phyloP scores from a whole-genome alignment of 2,113 vertebrate genomes.

The Castor canadensis region DNA sequence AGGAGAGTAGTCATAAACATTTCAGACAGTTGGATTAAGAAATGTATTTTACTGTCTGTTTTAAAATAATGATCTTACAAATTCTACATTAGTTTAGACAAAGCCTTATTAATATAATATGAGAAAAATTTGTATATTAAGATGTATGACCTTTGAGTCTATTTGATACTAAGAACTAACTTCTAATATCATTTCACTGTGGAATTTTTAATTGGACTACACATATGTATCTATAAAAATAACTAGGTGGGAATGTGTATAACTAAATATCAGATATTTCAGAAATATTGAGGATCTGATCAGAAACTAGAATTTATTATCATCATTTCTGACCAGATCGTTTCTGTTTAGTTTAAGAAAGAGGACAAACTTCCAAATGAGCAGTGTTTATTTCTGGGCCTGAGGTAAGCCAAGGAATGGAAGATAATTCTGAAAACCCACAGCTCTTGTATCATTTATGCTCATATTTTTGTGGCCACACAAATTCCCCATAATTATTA shows the following conservation, averaged over 20 bases:
- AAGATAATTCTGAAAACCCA: slow-evolving; percentile 51
- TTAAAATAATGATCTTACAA: not conserved
- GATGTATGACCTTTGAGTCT: not conserved
- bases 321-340: too few species aligned
- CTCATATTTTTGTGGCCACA: slow-evolving; percentile 44
- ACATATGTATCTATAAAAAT: not conserved
- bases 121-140: not conserved
- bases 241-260: not conserved
- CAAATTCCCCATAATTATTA: slow-evolving; percentile 54
- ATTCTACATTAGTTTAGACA: not conserved
- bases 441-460: slow-evolving; percentile 38
- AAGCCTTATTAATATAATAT: not conserved
- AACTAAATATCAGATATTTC: not conserved
- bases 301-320: slow-evolving; percentile 25
- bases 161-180: not conserved
- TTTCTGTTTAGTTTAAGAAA: slow-evolving; percentile 47
- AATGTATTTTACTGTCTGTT: not conserved
- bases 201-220: not conserved
- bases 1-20: not conserved
- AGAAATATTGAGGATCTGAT: not conserved
- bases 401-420: slow-evolving; percentile 20
- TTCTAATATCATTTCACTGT: not conserved
- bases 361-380: slow-evolving; percentile 18
- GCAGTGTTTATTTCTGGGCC: slow-evolving; percentile 47
- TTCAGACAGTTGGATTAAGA: not conserved